phyloP scores from a whole-genome alignment of 1,140 invertebrate genomes.

The Maconellicoccus hirsutus region DNA sequence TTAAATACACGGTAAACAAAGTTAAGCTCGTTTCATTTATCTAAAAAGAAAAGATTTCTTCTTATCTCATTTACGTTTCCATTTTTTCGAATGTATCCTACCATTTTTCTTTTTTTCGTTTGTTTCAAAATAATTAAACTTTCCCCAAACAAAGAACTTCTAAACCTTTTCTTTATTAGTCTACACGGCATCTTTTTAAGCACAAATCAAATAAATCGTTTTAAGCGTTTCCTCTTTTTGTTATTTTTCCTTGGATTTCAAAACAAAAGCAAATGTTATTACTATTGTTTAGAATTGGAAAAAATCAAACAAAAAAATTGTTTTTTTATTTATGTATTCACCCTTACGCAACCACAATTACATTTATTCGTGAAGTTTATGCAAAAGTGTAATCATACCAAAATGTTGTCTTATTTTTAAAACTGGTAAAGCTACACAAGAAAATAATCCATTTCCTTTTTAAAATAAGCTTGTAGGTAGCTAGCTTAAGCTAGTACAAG shows the following conservation, averaged over 20 bases:
- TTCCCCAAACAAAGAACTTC: background rate
- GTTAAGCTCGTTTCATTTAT: too few relatives aligned
- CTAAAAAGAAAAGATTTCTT: background rate
- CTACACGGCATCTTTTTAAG: background rate
- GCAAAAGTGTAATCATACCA: too few relatives aligned
- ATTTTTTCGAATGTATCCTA: background rate
- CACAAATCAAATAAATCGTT: conserved; percentile 2
- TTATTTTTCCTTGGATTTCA: background rate
- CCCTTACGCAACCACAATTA: too few relatives aligned
- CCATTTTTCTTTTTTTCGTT: background rate
- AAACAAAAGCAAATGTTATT: background rate
- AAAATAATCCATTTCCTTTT: too few relatives aligned
- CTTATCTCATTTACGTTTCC: background rate
- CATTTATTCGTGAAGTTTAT: too few relatives aligned
- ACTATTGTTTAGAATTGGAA: background rate
- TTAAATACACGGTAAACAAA: too few relatives aligned
- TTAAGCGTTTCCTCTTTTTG: background rate
- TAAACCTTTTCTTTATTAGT: background rate
- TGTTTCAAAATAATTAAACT: background rate
- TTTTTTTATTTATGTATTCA: too few relatives aligned
- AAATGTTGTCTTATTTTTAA: too few relatives aligned
- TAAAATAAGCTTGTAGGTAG: too few relatives aligned
- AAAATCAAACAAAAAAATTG: background rate
- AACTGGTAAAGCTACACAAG: too few relatives aligned
- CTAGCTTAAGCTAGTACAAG: too few relatives aligned